phyloP scores from a whole-genome alignment of 2,888 invertebrate species.

The Melieria picta region DNA sequence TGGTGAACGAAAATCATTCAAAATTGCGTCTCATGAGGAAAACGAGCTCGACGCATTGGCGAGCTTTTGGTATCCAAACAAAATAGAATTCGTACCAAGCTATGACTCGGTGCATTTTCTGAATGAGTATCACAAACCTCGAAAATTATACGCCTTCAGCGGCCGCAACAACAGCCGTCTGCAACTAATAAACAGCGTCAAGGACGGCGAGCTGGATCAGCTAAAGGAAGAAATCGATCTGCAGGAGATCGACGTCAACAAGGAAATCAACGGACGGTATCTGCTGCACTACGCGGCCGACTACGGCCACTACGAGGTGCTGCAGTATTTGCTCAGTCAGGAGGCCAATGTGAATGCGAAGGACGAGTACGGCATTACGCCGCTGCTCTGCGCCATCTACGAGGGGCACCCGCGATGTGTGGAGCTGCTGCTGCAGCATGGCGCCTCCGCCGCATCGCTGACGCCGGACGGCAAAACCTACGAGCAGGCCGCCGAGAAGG shows the following conservation, averaged over 20 bases:
- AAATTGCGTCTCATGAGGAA: too few species aligned
- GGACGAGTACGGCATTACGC: slow-evolving; percentile 95
- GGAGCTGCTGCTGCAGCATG: slow-evolving; percentile 83
- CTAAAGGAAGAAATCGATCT: slow-evolving; percentile 84
- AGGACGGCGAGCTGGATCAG: slow-evolving; percentile 92
- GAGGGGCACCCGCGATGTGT: slow-evolving; percentile 95
- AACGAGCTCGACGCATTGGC: too few species aligned
- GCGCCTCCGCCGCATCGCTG: slow-evolving; percentile 81
- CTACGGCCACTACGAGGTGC: slow-evolving; percentile 91
- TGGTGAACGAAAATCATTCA: too few species aligned
- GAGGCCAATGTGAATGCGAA: slow-evolving; percentile 94
- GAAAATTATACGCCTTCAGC: too few species aligned
- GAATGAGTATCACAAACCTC: too few species aligned
- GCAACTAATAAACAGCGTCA: slow-evolving; percentile 71
- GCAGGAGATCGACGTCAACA: slow-evolving; percentile 71
- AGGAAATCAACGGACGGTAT: slow-evolving; percentile 86
- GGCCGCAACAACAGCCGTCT: background rate
- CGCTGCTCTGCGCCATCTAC: slow-evolving; percentile 94
- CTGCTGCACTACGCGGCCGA: slow-evolving; percentile 96
- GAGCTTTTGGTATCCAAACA: too few species aligned
- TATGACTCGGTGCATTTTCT: too few species aligned
- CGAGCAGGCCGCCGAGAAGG: slow-evolving; percentile 88
- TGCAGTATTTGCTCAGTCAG: slow-evolving; percentile 86
- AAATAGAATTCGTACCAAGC: too few species aligned
- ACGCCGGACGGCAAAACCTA: slow-evolving; percentile 90